Base-by-base conservation (phyloP, 2,113 vertebrate genomes). In the Oryzias celebensis region DNA sequence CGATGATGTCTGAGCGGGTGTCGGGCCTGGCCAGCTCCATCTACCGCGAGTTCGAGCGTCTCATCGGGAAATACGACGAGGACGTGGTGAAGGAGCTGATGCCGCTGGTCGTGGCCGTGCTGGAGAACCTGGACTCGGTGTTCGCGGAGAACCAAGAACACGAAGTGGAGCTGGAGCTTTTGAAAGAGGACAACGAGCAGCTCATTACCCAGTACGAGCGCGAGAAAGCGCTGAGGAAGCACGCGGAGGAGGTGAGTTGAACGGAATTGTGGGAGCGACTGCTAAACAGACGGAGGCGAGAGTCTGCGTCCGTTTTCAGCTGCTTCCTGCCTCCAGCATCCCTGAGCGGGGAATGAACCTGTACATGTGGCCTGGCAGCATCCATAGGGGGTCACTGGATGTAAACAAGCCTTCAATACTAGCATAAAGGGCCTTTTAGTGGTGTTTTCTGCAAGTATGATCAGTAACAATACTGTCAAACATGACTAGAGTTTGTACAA, bases 1-100 rank as follows among this genome's bases (percentile, higher is more conserved):
- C 95, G 61, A 93, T 97, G 82, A 97, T 98, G 96, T 98, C 96
- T 65, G 96, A 98, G 89, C 93, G 96, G 59, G 96, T 98, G 14
- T 97, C 96, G 80, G 96, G 96, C 92, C 94, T 98, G 88, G 96
- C 96, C 76, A 95, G 88, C 91, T 96, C 94, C 84, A 98, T 98
- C 86, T 98, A 98, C 93, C 94, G 95, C 62, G 96, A 98, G 89
- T 98, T 98, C 89, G 96, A 98, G 92, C 84, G 95, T 58, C 93
- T 98, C 24, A 98, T 98, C 83, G 92, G 92, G n/a, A 94, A 95
- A 86, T 98, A 97, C 80, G 96, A 98, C 78, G 95, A 98, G 89
- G 96, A 97, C 85, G 96, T 95, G 88, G 95, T 98, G 73, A 96
- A 96, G 82, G 96, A 98, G 86, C 92, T 98, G 82, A 98, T 98